Conservation (phyloP, 1,140 invertebrate genomes). For the Eumaeus atala region DNA sequence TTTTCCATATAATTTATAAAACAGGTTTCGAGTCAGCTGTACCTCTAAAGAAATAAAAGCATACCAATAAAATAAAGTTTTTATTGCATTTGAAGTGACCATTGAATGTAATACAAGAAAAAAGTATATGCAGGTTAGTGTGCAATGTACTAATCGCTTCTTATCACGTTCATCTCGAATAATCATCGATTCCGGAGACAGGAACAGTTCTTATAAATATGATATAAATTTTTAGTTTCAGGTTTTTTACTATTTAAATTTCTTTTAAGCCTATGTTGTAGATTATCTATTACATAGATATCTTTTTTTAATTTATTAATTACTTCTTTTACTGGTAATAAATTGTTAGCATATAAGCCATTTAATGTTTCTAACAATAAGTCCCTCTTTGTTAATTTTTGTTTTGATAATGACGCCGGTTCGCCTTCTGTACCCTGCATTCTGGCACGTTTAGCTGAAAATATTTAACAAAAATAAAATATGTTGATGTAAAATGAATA, state of each 20-base stretch:
- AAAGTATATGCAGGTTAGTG: no score
- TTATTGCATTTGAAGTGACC: no score
- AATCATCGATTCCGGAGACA: neutral
- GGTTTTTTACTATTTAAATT: neutral
- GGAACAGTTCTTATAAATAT: neutral
- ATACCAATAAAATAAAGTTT: no score
- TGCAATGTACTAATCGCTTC: no score
- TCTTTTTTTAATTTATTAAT: constrained; percentile 42
- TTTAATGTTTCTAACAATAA: neutral
- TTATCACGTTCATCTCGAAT: neutral
- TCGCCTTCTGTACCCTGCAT: neutral
- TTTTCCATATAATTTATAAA: no score
- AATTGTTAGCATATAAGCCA: constrained; percentile 32
- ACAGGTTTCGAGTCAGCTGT: no score
- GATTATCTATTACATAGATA: constrained; percentile 31
- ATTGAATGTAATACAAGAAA: no score
- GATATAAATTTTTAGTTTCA: neutral
- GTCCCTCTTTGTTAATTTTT: neutral
- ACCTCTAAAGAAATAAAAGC: no score
- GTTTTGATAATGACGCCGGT: neutral
- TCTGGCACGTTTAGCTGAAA: neutral
- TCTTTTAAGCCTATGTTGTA: constrained; percentile 32
- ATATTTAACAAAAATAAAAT: neutral
- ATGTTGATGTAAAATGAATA: neutral
- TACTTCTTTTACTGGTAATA: constrained; percentile 41